phyloP scores from a whole-genome alignment of 2,113 vertebrate genomes.

The Rhineura floridana region DNA sequence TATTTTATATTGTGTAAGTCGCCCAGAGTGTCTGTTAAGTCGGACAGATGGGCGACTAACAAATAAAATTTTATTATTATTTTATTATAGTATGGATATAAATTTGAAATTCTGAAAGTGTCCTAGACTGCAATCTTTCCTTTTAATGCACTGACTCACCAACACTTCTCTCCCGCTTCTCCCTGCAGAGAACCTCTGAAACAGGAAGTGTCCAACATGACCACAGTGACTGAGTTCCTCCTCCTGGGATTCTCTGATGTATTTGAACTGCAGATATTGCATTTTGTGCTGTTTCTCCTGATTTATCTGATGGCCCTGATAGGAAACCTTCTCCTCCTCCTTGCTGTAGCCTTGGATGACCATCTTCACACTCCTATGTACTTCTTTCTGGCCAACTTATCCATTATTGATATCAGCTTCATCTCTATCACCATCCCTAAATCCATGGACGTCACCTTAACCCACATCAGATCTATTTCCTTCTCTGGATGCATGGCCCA shows the following conservation, averaged over 20 bases:
- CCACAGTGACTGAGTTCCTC: not conserved
- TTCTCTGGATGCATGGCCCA: constrained; percentile 56
- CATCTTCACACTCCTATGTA: constrained; percentile 73
- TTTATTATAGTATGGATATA: no score
- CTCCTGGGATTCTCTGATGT: not conserved
- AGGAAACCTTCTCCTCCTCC: constrained; percentile 59
- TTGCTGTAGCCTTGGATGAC: no score
- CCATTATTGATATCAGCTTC: constrained; percentile 47
- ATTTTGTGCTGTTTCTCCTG: constrained; percentile 25
- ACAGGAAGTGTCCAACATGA: no score
- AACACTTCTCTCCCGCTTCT: no score
- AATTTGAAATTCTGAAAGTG: no score
- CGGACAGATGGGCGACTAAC: no score
- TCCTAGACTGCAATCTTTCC: not conserved
- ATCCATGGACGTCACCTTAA: constrained; percentile 63
- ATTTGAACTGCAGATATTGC: not conserved
- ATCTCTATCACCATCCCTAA: constrained; percentile 72
- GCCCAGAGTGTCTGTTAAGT: no score
- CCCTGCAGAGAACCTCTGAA: no score
- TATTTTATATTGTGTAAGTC: no score
- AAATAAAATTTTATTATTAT: no score
- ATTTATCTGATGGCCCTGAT: constrained; percentile 59
- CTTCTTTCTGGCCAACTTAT: constrained; percentile 29
- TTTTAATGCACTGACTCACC: no score
- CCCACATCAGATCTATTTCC: no score